phyloP scores from a whole-genome alignment of 2,797 vertebrate species.

The Poliocrania exsul region DNA sequence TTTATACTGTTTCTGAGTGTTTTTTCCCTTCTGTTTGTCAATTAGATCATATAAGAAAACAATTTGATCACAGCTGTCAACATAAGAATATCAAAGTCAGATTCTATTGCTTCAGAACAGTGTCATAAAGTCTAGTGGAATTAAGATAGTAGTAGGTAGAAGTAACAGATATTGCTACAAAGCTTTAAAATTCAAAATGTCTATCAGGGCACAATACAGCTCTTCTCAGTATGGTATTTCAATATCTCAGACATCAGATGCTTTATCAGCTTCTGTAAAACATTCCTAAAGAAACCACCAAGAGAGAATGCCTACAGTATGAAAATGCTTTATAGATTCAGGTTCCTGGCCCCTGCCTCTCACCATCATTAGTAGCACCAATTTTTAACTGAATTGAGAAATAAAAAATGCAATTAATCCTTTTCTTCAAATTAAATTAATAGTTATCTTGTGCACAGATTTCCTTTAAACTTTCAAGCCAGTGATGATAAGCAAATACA shows the following conservation, averaged over 20 bases:
- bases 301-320: not conserved
- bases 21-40: not conserved
- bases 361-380: not conserved
- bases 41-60: not conserved
- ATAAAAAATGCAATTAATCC: not conserved
- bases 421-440: not conserved
- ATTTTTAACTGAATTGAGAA: slow-evolving; percentile 2
- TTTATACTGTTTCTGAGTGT: not conserved
- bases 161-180: not conserved
- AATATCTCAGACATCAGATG: not conserved
- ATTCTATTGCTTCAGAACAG: not conserved
- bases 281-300: not conserved
- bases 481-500: not conserved
- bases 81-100: not conserved
- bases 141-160: not conserved
- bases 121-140: not conserved
- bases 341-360: not conserved
- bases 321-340: not conserved
- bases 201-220: not conserved
- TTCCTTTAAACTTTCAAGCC: not conserved
- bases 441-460: not conserved
- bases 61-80: not conserved
- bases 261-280: not conserved
- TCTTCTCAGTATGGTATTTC: not conserved
- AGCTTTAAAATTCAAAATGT: not conserved